Base-by-base conservation (phyloP, 1,140 invertebrate species). In the Magallana angulata region DNA sequence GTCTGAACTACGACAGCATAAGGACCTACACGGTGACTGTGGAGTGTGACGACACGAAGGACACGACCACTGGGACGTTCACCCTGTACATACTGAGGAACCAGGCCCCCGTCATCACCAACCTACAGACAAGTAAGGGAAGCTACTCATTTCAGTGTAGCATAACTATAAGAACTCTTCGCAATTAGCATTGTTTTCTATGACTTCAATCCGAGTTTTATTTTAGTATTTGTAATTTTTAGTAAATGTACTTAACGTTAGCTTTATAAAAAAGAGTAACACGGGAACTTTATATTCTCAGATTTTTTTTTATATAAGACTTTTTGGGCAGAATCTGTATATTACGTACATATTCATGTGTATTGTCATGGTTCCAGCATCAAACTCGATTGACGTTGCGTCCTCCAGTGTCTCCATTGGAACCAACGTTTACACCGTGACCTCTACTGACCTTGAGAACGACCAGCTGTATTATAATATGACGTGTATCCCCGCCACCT, bases 381-480 rank as follows among this genome's bases (percentile, higher is more conserved):
- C 68, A 24, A 76, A 76, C 24, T 76, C 68, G 24, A 11, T 18
- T 30, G 68, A 76, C 68, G 36, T 76, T 12, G 68, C 68, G 11
- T 76, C 68, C 18, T 30, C 82, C 12, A 56, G n/a, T 11, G 30
- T 36, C n/a, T 60, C 82, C 12, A 86, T 86, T 3, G 86, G 86
- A 8, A 84, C 57, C 7, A 18, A 16, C 7, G 76, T 87, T 24
- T 87, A 84, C n/a, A 83, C 59, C 6, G 36, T 87, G 18, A 87
- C 86, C 7, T 68, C 86, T 3, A 87, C 60, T 7, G 86, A 87
- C 18, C 14, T 14, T 5, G 86, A 87, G 57, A 64, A 64, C 36
- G 86, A 87, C 81, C 48, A 87, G 36, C 36, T 87, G 9, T 84
- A 71, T 56, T 87, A 71, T 30, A 58, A 36, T 11, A 87, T 87